A percentile compares a stretch with the other conserved stretches of the same genome.
Conservation (phyloP, 2,797 vertebrate genomes). For the Chromobotia macracanthus region DNA sequence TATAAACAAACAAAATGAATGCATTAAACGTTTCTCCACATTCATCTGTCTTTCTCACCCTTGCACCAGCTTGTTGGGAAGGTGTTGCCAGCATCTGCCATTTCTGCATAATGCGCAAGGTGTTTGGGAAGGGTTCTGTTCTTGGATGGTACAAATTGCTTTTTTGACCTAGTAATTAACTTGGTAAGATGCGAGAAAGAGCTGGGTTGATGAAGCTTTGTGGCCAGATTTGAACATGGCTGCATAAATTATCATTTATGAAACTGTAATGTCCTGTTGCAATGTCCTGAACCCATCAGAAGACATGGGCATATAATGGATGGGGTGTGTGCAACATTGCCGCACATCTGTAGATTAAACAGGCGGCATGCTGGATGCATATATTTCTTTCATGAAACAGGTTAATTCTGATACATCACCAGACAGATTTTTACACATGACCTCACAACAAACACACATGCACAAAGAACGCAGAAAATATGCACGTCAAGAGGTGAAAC, state of each 20-base stretch:
- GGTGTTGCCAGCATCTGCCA: constrained; percentile 82
- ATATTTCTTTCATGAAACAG: constrained; percentile 18
- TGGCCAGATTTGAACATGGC: constrained; percentile 74
- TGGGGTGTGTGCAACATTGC: constrained; percentile 44
- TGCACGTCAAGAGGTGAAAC: constrained; percentile 42
- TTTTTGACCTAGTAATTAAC: constrained; percentile 84
- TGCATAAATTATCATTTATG: constrained; percentile 80
- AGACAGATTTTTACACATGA: constrained; percentile 41
- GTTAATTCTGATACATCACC: constrained; percentile 41
- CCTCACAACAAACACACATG: constrained; percentile 32
- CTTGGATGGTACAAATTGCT: constrained; percentile 81
- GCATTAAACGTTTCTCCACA: constrained; percentile 62
- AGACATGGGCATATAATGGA: constrained; percentile 45
- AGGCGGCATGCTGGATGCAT: constrained; percentile 34
- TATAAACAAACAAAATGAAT: constrained; percentile 63
- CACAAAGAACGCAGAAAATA: constrained; percentile 10
- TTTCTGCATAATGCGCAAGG: constrained; percentile 80
- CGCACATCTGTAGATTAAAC: constrained; percentile 32
- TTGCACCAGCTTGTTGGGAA: constrained; percentile 75
- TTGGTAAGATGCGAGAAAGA: constrained; percentile 74
- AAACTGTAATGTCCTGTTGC: constrained; percentile 76
- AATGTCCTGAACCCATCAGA: constrained; percentile 63
- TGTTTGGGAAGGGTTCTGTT: constrained; percentile 75
- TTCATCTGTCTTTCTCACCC: constrained; percentile 61
- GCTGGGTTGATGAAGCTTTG: constrained; percentile 73